A percentile compares a stretch with the other conserved stretches of the same genome.
Conservation (phyloP, 2,113 vertebrate species). For the Centropus bengalensis region DNA sequence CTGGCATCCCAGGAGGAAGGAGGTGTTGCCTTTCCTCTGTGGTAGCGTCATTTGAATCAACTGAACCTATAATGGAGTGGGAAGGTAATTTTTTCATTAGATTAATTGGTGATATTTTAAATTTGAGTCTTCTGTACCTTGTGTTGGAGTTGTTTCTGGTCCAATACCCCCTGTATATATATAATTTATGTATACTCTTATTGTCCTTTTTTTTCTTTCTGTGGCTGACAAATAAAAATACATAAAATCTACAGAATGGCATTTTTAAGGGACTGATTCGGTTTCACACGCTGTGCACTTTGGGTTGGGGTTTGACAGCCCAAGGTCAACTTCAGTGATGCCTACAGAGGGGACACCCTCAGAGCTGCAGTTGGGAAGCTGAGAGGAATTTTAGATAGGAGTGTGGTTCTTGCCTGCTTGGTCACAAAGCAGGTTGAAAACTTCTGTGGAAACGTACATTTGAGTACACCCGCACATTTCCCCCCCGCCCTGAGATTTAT, state of each 20-base stretch:
- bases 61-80: background rate
- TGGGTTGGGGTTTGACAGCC: background rate
- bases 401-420: background rate
- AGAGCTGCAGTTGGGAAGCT: background rate
- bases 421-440: background rate
- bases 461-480: background rate
- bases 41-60: background rate
- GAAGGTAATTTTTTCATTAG: background rate
- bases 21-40: background rate
- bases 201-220: background rate
- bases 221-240: conserved; percentile 6
- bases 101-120: background rate
- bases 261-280: background rate
- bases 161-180: background rate
- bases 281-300: background rate
- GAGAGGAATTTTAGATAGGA: background rate
- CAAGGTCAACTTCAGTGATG: background rate
- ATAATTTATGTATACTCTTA: background rate
- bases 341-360: background rate
- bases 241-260: background rate
- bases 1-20: fast-evolving
- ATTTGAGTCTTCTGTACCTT: background rate
- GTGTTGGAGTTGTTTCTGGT: background rate
- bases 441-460: background rate
- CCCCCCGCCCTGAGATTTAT: fast-evolving